Base-by-base conservation (phyloP, 2,888 invertebrate genomes). In the Ctenicera cuprea region DNA sequence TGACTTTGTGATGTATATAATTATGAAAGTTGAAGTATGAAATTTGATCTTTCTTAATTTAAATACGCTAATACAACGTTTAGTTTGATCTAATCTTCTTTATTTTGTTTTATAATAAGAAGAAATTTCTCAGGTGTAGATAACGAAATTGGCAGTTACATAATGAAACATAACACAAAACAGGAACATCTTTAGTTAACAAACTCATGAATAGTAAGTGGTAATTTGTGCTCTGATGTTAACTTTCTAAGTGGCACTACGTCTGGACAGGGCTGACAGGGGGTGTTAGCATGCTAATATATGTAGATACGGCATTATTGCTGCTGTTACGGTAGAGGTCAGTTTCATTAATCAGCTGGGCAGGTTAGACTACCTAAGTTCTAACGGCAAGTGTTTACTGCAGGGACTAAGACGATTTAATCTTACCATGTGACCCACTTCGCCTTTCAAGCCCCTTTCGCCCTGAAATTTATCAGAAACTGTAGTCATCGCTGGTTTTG, bases 361-460 rank as follows among this genome's bases (percentile, higher is more conserved):
- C 38, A 50, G 43, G 77, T 76, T 75, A 75, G 72, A 70, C 64
- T 64, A 73, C 70, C 57, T 67, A 77, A 66, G 54, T 71, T 68
- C 64, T 67, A 70, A 59, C 45, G 26, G 54, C 18, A 50, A 48
- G 61, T 33, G 62, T 50, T 70, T 62, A 73, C 38, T 69, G 63
- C 11, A 54, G 43, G 48, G 68, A 62, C 57, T 70, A 59, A 59
- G 52, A 26, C 62, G 43, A 78, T 66, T 76, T 71, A 66, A 78
- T 87, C 93, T 93, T 92, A 93, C 93, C 93, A 91, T 91, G 86
- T 90, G 90, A 86, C 94, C 94, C 85, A 91, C 91, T 86, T 92
- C 92, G 86, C 94, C 94, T 87, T 91, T 92, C 87, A 91, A 91
- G 86, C 94, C 94, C 88, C 91, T 92, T 87, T 89, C 89, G 84